Percentiles rank a stretch among this genome's conserved stretches.
These are phyloP conservation scores for Gobiocypris rarus DNA, from an alignment of 2,113 vertebrate genomes.

Conservation along the genomic window DNA sequence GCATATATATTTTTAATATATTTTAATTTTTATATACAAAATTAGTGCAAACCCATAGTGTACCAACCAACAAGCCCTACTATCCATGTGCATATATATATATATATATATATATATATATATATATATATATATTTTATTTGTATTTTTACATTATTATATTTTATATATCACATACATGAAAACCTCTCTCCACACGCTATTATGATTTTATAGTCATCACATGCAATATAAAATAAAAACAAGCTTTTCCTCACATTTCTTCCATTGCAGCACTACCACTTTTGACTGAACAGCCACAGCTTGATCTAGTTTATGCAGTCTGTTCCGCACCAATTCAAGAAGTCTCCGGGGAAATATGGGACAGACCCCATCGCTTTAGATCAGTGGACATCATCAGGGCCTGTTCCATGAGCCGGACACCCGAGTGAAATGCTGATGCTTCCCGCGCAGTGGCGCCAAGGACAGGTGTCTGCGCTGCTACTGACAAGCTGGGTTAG, in stretches of 20 bases:
- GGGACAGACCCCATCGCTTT: background rate
- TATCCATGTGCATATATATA: too few species aligned
- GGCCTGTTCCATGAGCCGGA: background rate
- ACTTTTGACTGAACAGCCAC: conserved; percentile 4
- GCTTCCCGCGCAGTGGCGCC: background rate
- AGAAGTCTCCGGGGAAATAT: conserved; percentile 23
- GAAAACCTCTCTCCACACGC: background rate
- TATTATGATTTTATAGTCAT: background rate
- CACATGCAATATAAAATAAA: background rate
- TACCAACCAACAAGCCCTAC: too few species aligned
- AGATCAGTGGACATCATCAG: background rate
- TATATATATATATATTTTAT: too few species aligned
- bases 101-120: too few species aligned
- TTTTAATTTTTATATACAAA: too few species aligned
- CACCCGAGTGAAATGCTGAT: background rate
- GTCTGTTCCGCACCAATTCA: conserved; percentile 14
- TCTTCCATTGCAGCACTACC: background rate
- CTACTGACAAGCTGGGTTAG: background rate
- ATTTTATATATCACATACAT: background rate
- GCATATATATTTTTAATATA: too few species aligned
- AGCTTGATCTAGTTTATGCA: conserved; percentile 26
- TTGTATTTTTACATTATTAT: background rate
- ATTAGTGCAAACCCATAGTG: too few species aligned
- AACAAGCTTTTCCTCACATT: background rate
- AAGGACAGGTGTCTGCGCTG: background rate